A percentile compares a stretch with the other conserved stretches of the same genome.
phyloP scores from a whole-genome alignment of 2,113 vertebrate genomes.

The Corythornis cristatus region DNA sequence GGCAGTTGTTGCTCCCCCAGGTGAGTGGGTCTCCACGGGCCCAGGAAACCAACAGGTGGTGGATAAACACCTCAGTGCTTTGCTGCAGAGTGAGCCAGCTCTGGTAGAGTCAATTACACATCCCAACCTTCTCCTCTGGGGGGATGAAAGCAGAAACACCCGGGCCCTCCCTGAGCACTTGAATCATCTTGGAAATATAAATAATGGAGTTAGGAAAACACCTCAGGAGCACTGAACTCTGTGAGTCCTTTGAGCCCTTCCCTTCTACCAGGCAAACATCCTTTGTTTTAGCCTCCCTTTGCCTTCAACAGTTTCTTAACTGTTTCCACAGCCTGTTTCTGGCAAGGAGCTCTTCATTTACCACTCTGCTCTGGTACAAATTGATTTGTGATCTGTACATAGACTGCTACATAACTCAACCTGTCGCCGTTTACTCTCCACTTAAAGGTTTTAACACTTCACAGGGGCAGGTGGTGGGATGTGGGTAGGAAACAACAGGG shows the following conservation, averaged over 20 bases:
- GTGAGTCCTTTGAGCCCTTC: background rate
- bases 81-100: background rate
- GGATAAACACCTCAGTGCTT: background rate
- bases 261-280: background rate
- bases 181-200: slow-evolving; percentile 27
- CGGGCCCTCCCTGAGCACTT: background rate
- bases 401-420: background rate
- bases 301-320: background rate
- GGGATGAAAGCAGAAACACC: slow-evolving; percentile 12
- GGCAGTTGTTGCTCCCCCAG: background rate
- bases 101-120: background rate
- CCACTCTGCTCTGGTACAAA: background rate
- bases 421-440: background rate
- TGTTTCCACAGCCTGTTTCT: background rate
- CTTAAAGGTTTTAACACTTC: slow-evolving; percentile 13
- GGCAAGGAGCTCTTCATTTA: background rate
- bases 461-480: background rate
- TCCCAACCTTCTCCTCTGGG: background rate
- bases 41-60: background rate
- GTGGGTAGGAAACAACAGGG: background rate
- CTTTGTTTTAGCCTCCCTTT: background rate
- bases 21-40: background rate
- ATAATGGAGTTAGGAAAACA: slow-evolving; percentile 24
- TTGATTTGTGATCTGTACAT: background rate
- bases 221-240: background rate